Conservation (phyloP, 2,888 invertebrate species). For the Caenorhabditis imperialis region DNA sequence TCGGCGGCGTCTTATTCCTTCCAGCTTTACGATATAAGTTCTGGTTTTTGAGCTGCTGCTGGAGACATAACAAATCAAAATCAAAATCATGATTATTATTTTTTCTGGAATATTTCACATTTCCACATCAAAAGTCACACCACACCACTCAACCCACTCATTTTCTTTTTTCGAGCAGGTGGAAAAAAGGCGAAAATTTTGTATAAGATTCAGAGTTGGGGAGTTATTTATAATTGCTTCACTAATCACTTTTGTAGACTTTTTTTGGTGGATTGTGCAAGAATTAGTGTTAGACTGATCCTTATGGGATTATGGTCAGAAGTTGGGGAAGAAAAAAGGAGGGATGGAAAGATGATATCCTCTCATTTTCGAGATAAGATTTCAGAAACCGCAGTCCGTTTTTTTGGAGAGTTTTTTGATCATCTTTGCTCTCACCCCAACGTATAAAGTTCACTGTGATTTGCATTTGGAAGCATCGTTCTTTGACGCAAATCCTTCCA, state of each 20-base stretch:
- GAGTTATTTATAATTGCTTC: not conserved
- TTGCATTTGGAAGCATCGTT: conserved; percentile 49
- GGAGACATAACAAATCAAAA: no score
- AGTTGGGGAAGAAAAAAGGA: not conserved
- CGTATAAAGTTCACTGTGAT: conserved; percentile 36
- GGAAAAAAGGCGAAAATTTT: conserved; percentile 14
- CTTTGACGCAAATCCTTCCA: conserved; percentile 38
- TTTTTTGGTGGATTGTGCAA: conserved; percentile 12
- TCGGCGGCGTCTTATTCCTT: not conserved
- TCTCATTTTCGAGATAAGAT: no score
- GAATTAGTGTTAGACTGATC: conserved; percentile 1
- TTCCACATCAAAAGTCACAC: conserved; percentile 48
- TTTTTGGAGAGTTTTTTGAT: conserved; percentile 13
- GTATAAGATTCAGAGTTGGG: not conserved
- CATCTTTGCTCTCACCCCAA: conserved; percentile 39
- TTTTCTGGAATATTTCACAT: no score
- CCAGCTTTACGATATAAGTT: not conserved
- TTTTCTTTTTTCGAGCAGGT: conserved; percentile 6
- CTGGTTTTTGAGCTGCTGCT: no score
- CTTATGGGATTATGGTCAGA: conserved; percentile 23
- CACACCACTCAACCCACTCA: conserved; percentile 43
- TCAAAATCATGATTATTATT: conserved; percentile 31
- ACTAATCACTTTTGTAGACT: not conserved
- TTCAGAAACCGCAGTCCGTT: not conserved
- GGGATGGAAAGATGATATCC: no score